Percentiles rank a stretch among this genome's conserved stretches.
Evolutionary conservation across 92 coral and sea anemone species (phyloP).

Genomic region (Virgularia gustaviana): DNA sequence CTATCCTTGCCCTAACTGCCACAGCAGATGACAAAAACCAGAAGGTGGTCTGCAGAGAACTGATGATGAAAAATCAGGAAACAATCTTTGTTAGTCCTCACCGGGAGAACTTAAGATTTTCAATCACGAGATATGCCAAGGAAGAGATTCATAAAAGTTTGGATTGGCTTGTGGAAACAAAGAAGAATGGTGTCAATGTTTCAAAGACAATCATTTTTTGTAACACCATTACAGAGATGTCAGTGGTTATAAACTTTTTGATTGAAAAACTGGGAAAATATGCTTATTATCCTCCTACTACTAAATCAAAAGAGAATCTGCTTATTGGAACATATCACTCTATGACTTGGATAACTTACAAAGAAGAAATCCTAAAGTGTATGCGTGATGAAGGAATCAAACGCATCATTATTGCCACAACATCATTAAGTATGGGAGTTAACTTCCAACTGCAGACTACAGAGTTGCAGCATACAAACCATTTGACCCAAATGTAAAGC

Average conservation of each 20-base stretch:
- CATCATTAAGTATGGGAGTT: slow-evolving; percentile 44
- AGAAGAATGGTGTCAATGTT: background rate
- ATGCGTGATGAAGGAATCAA: slow-evolving; percentile 13
- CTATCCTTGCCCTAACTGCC: no score
- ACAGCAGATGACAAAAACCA: no score
- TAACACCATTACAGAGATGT: slow-evolving; percentile 15
- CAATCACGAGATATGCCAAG: no score
- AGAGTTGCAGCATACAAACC: no score
- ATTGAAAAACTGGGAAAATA: slow-evolving; percentile 5
- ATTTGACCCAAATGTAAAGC: no score
- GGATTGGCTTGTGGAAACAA: no score
- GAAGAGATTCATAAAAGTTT: no score
- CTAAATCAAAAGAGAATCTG: slow-evolving; percentile 27
- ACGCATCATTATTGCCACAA: slow-evolving; percentile 30
- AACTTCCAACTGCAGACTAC: no score
- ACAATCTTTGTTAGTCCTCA: no score
- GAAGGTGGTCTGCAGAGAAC: no score
- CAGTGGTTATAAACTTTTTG: background rate
- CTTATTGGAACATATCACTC: slow-evolving; percentile 37
- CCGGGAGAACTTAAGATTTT: no score
- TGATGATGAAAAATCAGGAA: no score
- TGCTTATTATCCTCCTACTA: slow-evolving; percentile 15
- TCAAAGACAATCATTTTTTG: slow-evolving; percentile 24
- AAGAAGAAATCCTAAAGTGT: slow-evolving; percentile 20
- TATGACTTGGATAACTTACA: slow-evolving; percentile 30